A percentile compares a stretch with the other conserved stretches of the same genome.
phyloP scores from a whole-genome alignment of 2,797 vertebrate species.

The Valencia hispanica region DNA sequence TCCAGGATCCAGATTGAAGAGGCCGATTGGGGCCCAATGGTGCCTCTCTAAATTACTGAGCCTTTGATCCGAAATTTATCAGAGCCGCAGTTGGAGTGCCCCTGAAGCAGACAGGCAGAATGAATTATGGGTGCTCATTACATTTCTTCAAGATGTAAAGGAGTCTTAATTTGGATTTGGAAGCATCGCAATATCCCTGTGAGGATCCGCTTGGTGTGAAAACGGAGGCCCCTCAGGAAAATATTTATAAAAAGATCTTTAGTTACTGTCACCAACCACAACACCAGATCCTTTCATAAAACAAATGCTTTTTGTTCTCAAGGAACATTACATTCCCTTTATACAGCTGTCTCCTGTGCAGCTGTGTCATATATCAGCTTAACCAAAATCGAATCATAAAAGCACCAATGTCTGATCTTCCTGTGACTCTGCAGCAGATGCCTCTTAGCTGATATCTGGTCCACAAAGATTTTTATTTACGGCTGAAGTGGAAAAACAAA shows the following conservation, averaged over 20 bases:
- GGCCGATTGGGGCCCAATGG: constrained; percentile 66
- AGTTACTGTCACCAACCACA: not conserved
- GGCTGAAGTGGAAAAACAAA: not conserved
- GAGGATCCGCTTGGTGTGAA: constrained; percentile 26
- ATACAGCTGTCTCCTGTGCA: not conserved
- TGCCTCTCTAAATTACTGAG: constrained; percentile 74
- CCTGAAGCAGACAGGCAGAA: constrained; percentile 58
- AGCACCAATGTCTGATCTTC: constrained; percentile 14
- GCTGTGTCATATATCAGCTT: constrained; percentile 37
- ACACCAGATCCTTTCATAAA: constrained; percentile 9
- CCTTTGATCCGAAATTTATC: constrained; percentile 80
- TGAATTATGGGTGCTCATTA: constrained; percentile 75
- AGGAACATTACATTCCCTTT: not conserved
- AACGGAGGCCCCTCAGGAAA: constrained; percentile 10
- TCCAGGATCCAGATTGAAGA: constrained; percentile 74
- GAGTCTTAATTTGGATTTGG: constrained; percentile 38
- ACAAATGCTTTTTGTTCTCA: not conserved
- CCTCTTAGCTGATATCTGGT: not conserved
- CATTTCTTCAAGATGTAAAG: constrained; percentile 54
- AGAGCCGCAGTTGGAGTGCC: constrained; percentile 59
- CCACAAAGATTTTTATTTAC: not conserved
- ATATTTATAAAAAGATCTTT: constrained; percentile 23
- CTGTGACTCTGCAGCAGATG: constrained; percentile 1
- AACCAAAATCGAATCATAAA: constrained; percentile 45
- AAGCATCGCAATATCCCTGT: constrained; percentile 18